These are phyloP conservation scores for Paramormyrops kingsleyae DNA, from an alignment of 2,113 vertebrate genomes.

Conservation along the genomic window DNA sequence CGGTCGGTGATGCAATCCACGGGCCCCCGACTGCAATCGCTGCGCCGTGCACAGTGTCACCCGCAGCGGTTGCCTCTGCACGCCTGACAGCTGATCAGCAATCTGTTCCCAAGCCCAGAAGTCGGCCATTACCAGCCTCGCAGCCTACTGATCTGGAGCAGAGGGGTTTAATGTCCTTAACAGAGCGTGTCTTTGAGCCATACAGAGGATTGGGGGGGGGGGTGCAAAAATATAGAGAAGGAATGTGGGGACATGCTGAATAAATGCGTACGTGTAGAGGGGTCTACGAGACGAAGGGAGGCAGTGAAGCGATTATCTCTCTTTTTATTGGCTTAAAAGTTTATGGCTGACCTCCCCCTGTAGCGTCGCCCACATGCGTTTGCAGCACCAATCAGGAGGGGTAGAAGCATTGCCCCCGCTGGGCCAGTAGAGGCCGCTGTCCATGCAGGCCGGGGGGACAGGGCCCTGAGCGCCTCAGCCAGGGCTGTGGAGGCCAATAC, in stretches of 20 bases:
- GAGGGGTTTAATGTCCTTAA: background rate
- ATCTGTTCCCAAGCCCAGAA: constrained; percentile 9
- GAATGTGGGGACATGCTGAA: background rate
- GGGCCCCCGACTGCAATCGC: constrained; percentile 60
- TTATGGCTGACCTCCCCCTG: background rate
- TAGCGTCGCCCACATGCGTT: background rate
- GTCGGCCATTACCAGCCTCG: constrained; percentile 25
- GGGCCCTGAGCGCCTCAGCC: background rate
- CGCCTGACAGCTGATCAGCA: background rate
- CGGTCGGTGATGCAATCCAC: constrained; percentile 65
- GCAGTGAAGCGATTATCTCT: background rate
- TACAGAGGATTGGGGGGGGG: background rate
- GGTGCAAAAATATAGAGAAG: background rate
- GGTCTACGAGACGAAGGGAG: background rate
- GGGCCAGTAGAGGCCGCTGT: background rate
- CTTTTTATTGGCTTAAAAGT: background rate
- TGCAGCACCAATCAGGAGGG: background rate
- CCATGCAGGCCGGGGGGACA: background rate
- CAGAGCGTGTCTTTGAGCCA: background rate
- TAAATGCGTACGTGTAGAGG: background rate
- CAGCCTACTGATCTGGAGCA: background rate
- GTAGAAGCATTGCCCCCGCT: background rate
- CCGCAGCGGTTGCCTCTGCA: constrained; percentile 48
- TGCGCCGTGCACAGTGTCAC: constrained; percentile 47
- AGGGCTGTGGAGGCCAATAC: background rate